A percentile compares a stretch with the other conserved stretches of the same genome.
Evolutionary conservation across 2,888 invertebrate genomes (phyloP).

Genomic region (Tetanocera ferruginea): DNA sequence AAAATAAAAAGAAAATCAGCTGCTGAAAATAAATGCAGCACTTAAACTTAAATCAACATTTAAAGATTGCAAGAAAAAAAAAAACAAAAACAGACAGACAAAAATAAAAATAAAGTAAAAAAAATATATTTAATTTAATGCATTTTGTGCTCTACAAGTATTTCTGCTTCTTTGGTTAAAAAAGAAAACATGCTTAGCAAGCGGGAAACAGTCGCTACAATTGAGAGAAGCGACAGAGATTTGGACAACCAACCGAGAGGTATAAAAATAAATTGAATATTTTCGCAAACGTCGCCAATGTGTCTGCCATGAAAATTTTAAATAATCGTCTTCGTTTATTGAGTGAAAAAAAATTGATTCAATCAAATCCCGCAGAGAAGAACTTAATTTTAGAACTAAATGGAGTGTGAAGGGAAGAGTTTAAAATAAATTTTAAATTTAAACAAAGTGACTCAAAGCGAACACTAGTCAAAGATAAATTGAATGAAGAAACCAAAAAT

Average conservation of each 20-base stretch:
- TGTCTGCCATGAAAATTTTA: slow-evolving; percentile 23
- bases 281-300: slow-evolving; percentile 17
- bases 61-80: background rate
- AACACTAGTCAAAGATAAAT: background rate
- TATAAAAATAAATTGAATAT: slow-evolving; percentile 30
- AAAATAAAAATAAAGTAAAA: background rate
- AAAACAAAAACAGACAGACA: too few species aligned
- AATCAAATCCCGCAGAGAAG: background rate
- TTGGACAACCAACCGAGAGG: background rate
- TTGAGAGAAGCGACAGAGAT: background rate
- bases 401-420: background rate
- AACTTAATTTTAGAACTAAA: background rate
- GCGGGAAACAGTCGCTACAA: background rate
- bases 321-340: slow-evolving; percentile 6
- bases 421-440: background rate
- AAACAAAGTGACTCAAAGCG: background rate
- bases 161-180: background rate
- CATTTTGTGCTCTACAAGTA: background rate
- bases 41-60: too few species aligned
- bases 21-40: slow-evolving; percentile 13
- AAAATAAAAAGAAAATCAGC: background rate
- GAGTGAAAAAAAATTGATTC: slow-evolving; percentile 4
- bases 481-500: background rate
- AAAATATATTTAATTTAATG: slow-evolving; percentile 5
- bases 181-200: too few species aligned